Base-by-base conservation (phyloP, 2,888 invertebrate genomes). In the Lithosia quadra region DNA sequence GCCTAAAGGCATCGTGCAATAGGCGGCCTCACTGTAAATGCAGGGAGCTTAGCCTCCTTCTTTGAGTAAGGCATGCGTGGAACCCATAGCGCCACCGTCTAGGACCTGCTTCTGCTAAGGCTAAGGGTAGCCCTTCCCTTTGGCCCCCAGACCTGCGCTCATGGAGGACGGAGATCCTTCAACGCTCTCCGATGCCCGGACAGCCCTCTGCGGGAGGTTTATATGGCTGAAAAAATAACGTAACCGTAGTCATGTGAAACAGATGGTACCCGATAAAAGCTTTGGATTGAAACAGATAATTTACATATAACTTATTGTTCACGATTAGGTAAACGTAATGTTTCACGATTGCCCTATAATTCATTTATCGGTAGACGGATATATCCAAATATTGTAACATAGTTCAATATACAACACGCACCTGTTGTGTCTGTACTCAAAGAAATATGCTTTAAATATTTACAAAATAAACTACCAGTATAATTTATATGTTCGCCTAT, bases 391-490 rank as follows among this genome's bases (percentile, higher is more conserved):
- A 63, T 67, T 81, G 71, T 65, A 72, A 69, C 60, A 61, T 33
- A 58, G 34, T n/a, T 63, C 73, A 79, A 79, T 80, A 74, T 82
- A 74, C 63, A 59, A 13, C 28, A 21, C 69, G 63, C 78, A 74
- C 79, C 76, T 73, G 76, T 43, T 21, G 68, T 70, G 65, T 56
- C 80, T 71, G 55, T 79, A 67, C 59, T 72, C 70, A 71, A 63
- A 60, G 67, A 74, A 77, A 75, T 69, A 72, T 69, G 71, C 72
- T 77, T 72, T 74, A 79, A 79, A 79, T 80, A 79, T 79, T 81
- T 71, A 62, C 57, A 71, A 72, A 81, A 74, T 77, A 79, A 76
- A 81, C 77, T 71, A 39, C 13, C 3, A 49, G 2, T 4, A 60
- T 63, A 82, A 78, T 78, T 82, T 82, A 80, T 77, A 1, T 18